Evolutionary conservation across 2,888 invertebrate genomes (phyloP).

Genomic region (Bhutanitis thaidina): DNA sequence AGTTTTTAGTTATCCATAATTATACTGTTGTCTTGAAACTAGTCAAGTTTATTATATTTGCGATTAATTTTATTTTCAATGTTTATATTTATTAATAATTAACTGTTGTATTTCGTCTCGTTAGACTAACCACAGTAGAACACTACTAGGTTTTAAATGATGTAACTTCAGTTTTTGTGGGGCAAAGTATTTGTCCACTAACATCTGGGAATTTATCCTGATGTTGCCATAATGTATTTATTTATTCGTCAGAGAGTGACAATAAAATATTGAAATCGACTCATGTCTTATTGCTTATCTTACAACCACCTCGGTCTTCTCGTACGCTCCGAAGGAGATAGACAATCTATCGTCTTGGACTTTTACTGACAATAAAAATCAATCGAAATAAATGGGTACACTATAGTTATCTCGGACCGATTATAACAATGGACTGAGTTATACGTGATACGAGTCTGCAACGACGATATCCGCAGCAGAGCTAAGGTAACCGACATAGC

Average conservation of each 20-base stretch:
- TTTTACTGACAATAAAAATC: too few relatives aligned
- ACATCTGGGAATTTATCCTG: not conserved
- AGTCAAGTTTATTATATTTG: slow-evolving; percentile 27
- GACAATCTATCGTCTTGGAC: too few relatives aligned
- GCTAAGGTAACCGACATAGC: too few relatives aligned
- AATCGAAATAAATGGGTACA: too few relatives aligned
- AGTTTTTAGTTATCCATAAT: too few relatives aligned
- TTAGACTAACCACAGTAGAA: slow-evolving; percentile 12
- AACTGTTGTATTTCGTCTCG: slow-evolving; percentile 5
- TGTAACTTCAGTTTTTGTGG: not conserved
- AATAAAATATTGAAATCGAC: slow-evolving; percentile 13
- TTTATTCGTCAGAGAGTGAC: slow-evolving; percentile 13
- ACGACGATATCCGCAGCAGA: too few relatives aligned
- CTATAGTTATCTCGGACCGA: too few relatives aligned
- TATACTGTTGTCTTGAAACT: slow-evolving; percentile 12
- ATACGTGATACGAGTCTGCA: too few relatives aligned
- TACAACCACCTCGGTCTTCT: too few relatives aligned
- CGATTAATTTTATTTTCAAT: slow-evolving; percentile 23
- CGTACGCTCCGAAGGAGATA: too few relatives aligned
- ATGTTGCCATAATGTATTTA: slow-evolving; percentile 15
- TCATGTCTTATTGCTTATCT: not conserved
- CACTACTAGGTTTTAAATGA: not conserved
- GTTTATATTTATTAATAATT: slow-evolving; percentile 16
- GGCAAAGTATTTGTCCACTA: not conserved
- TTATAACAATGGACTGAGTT: too few relatives aligned